These are phyloP conservation scores for Podiceps cristatus DNA, from an alignment of 2,113 vertebrate species.

Conservation along the genomic window DNA sequence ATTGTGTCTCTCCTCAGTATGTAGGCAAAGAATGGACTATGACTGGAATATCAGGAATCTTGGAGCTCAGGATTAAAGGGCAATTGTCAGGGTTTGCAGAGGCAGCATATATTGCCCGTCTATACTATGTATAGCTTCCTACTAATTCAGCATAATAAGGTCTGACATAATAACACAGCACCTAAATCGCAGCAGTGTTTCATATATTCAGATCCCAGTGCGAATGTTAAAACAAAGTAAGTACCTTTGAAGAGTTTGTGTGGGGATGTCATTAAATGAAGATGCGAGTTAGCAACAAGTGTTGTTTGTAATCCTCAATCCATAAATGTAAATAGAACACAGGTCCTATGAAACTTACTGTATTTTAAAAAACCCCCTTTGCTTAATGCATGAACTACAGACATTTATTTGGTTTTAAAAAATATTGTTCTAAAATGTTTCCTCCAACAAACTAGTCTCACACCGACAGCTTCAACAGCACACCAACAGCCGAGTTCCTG, in stretches of 20 bases:
- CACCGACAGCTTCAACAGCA: not conserved
- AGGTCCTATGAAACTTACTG: not conserved
- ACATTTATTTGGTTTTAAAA: not conserved
- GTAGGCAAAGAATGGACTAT: not conserved
- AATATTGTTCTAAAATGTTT: not conserved
- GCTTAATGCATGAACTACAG: not conserved
- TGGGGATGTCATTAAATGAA: not conserved
- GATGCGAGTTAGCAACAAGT: not conserved
- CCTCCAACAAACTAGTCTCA: not conserved
- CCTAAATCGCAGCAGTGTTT: not conserved
- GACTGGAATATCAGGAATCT: slow-evolving; percentile 70
- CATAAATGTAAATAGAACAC: not conserved
- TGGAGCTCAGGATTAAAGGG: slow-evolving; percentile 64
- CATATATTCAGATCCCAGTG: not conserved
- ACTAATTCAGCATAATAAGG: not conserved
- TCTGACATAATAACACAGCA: not conserved
- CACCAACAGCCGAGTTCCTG: not conserved
- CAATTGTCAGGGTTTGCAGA: slow-evolving; percentile 51
- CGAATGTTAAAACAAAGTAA: not conserved
- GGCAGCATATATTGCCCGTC: slow-evolving; percentile 20
- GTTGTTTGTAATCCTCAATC: not conserved
- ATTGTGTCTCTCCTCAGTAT: not conserved
- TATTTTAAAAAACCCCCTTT: not conserved
- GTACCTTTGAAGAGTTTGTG: not conserved
- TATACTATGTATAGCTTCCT: not conserved